phyloP scores from a whole-genome alignment of 1,140 invertebrate species.

The Armadillidium nasatum region DNA sequence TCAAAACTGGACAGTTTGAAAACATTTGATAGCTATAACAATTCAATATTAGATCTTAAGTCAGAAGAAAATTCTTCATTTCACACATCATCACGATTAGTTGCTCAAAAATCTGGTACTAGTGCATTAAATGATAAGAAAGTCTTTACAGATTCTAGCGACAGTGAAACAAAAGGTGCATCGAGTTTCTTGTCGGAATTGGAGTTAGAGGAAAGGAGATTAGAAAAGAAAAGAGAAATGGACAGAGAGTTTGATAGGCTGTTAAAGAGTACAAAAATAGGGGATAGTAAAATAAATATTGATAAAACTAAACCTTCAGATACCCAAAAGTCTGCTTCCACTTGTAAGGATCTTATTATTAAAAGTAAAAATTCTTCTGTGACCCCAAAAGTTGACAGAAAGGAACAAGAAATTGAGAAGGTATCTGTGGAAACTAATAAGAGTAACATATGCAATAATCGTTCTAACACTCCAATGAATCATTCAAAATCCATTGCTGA shows the following conservation, averaged over 20 bases:
- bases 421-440: not conserved
- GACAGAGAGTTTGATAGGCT: slow-evolving; percentile 39
- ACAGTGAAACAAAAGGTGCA: not conserved
- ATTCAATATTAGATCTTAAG: too few species aligned
- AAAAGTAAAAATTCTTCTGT: not conserved
- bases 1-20: too few species aligned
- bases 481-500: not conserved
- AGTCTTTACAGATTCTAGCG: not conserved
- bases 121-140: not conserved
- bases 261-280: slow-evolving; percentile 33
- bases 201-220: slow-evolving; percentile 35
- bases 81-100: too few species aligned
- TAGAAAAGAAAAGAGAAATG: slow-evolving; percentile 36
- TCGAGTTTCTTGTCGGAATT: not conserved
- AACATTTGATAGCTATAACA: too few species aligned
- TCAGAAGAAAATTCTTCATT: too few species aligned
- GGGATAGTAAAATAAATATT: too few species aligned
- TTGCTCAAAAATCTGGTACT: too few species aligned
- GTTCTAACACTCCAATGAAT: too few species aligned
- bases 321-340: not conserved
- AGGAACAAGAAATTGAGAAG: not conserved
- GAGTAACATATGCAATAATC: not conserved
- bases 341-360: not conserved
- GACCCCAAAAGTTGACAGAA: not conserved
- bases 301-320: not conserved